Conservation (phyloP, 2,113 vertebrate species). For the Sylvia atricapilla region DNA sequence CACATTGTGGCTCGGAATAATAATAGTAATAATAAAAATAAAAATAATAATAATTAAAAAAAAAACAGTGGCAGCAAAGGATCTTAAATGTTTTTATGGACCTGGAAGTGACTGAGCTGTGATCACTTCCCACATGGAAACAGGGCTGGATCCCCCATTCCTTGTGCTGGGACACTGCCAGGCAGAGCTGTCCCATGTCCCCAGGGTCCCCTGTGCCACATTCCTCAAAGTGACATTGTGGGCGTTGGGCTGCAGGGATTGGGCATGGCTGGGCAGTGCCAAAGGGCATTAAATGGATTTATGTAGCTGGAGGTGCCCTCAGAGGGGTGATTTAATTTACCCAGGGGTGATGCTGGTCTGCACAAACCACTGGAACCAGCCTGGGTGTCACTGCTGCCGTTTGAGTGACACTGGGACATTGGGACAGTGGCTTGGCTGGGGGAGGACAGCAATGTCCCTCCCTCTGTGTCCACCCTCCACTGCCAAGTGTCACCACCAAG, state of each 20-base stretch:
- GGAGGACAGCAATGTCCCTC: neutral
- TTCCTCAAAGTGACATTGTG: accelerated
- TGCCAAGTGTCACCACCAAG: neutral
- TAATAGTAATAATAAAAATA: neutral
- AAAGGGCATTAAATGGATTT: accelerated
- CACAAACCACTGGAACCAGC: accelerated
- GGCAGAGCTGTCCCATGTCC: neutral
- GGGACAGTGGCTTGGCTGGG: neutral
- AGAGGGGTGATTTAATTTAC: accelerated
- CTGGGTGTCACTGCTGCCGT: neutral
- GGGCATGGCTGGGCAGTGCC: neutral
- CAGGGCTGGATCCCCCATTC: neutral
- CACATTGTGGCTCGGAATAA: neutral
- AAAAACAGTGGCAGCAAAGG: neutral
- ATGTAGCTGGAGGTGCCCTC: neutral
- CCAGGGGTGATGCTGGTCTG: neutral
- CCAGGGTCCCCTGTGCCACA: neutral
- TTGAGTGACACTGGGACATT: neutral
- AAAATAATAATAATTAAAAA: neutral
- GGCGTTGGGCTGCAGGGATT: accelerated
- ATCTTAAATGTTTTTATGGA: neutral
- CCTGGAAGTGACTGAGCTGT: neutral
- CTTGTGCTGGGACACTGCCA: neutral
- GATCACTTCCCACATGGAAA: neutral
- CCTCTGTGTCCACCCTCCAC: accelerated